phyloP scores from a whole-genome alignment of 2,888 invertebrate genomes.

The Aethes cnicana region DNA sequence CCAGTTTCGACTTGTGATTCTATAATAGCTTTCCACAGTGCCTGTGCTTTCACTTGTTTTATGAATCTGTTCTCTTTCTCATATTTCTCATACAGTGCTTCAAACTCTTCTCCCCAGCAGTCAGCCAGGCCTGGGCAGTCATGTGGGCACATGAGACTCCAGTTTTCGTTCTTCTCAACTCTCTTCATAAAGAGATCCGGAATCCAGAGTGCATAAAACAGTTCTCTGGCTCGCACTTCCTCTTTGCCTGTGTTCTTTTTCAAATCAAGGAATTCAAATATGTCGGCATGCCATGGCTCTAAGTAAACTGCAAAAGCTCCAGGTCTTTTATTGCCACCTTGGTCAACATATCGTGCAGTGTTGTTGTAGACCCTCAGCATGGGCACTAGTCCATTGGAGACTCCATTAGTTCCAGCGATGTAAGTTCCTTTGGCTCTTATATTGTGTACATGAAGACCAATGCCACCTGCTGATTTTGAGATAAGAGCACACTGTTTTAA shows the following conservation, averaged over 20 bases:
- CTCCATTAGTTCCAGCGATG: conserved; percentile 96
- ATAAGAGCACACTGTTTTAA: conserved; percentile 96
- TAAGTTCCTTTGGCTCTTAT: conserved; percentile 95
- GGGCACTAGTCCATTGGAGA: conserved; percentile 97
- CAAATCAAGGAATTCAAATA: conserved; percentile 96
- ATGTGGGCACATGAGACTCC: conserved; percentile 99
- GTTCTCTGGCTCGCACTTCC: conserved; percentile 95
- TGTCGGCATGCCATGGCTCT: conserved; percentile 99
- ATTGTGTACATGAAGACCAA: conserved; percentile 97
- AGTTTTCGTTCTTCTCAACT: conserved; percentile 90
- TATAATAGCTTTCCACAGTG: conserved; percentile 96
- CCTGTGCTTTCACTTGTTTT: conserved; percentile 89
- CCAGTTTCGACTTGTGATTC: conserved; percentile 98
- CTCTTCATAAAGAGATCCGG: conserved; percentile 99
- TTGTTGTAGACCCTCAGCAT: conserved; percentile 98
- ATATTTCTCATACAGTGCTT: conserved; percentile 91
- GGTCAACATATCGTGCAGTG: conserved; percentile 97
- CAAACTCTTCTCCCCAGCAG: conserved; percentile 97
- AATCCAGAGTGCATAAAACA: conserved; percentile 99
- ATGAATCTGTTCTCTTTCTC: conserved; percentile 89
- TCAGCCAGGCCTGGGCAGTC: conserved; percentile 95
- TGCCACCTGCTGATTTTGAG: conserved; percentile 98
- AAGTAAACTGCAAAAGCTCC: conserved; percentile 99
- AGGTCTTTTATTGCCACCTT: conserved; percentile 98
- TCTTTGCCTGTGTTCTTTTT: conserved; percentile 98